Evolutionary conservation across 2,888 invertebrate species (phyloP), one percentile per base, ranked within the genome.

Genomic region (Invenusta paracnida): DNA sequence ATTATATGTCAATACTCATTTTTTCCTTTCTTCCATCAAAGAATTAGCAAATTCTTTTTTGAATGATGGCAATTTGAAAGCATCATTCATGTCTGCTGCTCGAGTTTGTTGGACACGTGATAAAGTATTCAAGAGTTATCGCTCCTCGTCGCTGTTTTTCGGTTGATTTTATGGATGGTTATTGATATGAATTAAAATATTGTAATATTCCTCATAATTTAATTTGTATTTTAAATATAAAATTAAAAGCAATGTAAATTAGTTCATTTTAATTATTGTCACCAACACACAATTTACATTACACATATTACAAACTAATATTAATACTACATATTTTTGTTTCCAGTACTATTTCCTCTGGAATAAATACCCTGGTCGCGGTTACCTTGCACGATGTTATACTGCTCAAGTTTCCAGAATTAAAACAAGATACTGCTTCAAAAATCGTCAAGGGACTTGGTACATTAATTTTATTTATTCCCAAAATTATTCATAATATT

Each of bases 281-380:
- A n/a, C n/a, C n/a, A n/a, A n/a, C n/a, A n/a, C n/a, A n/a, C n/a
- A n/a, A n/a, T n/a, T n/a, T n/a, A n/a, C n/a, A n/a, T n/a, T n/a
- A n/a, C n/a, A n/a, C n/a, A n/a, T n/a, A n/a, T n/a, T n/a, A n/a
- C n/a, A n/a, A n/a, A n/a, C n/a, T n/a, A n/a, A n/a, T n/a, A n/a
- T n/a, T n/a, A n/a, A n/a, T n/a, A n/a, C n/a, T n/a, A 48, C 17
- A 48, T 11, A 48, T 17, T 17, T 48, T 48, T 17, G 17, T 48
- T 48, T 48, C 17, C 48, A 97, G 97, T 89, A 97, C 97, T 1
- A 96, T 98, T 1, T 97, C 97, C 0, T 95, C 96, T n/a, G 97
- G 97, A 0, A 91, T 98, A 86, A 97, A 97, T 90, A 96, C 97
- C 0, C 92, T 98, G 87, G 95, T 97, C 0, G 97, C 97, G 0